Conservation (phyloP, 1,140 invertebrate genomes). For the Drosophila sp. region DNA sequence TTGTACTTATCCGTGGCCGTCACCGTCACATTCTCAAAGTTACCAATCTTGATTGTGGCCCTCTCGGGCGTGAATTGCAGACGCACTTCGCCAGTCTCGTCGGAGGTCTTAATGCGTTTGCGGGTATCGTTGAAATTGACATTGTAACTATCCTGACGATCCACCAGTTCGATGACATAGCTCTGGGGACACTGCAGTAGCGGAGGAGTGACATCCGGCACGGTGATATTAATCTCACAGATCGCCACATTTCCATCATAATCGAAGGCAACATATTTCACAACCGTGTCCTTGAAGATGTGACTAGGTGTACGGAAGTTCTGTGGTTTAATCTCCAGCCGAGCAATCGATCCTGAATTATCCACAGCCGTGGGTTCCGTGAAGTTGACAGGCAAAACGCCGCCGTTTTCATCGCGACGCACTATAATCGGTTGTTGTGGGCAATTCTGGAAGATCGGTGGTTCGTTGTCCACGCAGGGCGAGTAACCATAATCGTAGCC, state of each 20-base stretch:
- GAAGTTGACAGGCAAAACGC: constrained; percentile 94
- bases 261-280: constrained; percentile 98
- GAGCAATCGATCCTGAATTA: constrained; percentile 96
- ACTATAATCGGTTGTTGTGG: constrained; percentile 96
- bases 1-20: constrained; percentile 94
- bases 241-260: constrained; percentile 98
- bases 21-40: constrained; percentile 97
- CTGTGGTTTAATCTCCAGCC: constrained; percentile 94
- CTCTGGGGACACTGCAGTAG: constrained; percentile 96
- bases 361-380: constrained; percentile 96
- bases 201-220: constrained; percentile 97
- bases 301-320: constrained; percentile 95
- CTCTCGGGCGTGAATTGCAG: constrained; percentile 93
- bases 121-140: constrained; percentile 97
- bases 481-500: constrained; percentile 97
- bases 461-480: constrained; percentile 97
- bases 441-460: constrained; percentile 97
- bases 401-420: constrained; percentile 93
- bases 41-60: constrained; percentile 94
- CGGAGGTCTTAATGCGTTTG: constrained; percentile 92
- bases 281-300: constrained; percentile 95
- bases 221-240: constrained; percentile 97
- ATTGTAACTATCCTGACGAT: constrained; percentile 94
- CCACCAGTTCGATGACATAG: constrained; percentile 95
- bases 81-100: constrained; percentile 94